phyloP scores from a whole-genome alignment of 2,888 invertebrate species.

The Drosophila mimetica region DNA sequence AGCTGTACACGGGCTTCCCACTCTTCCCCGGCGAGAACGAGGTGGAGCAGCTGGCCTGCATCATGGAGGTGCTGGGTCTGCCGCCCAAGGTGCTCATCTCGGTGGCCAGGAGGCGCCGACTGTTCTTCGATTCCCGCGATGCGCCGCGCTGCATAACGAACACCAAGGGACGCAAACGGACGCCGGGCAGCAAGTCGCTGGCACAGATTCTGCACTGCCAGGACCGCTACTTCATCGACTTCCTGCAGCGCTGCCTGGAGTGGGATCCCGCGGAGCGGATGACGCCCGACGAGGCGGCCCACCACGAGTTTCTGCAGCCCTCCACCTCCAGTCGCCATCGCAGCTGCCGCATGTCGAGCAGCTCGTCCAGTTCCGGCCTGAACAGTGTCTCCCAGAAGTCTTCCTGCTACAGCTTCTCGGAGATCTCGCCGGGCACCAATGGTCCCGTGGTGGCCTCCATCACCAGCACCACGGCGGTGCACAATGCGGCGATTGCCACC shows the following conservation, averaged over 20 bases:
- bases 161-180: constrained; percentile 95
- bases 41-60: constrained; percentile 97
- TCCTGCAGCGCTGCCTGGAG: constrained; percentile 94
- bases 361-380: constrained; percentile 82
- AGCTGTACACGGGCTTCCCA: constrained; percentile 97
- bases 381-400: constrained; percentile 83
- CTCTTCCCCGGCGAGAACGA: constrained; percentile 98
- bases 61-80: constrained; percentile 97
- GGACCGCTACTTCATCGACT: constrained; percentile 95
- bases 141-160: constrained; percentile 96
- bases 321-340: constrained; percentile 85
- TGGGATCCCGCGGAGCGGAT: constrained; percentile 97
- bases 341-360: constrained; percentile 82
- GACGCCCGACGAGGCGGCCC: constrained; percentile 95
- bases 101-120: constrained; percentile 92
- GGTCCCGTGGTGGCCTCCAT: constrained; percentile 79
- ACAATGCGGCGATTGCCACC: constrained; percentile 81
- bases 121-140: constrained; percentile 95
- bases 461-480: constrained; percentile 78
- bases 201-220: constrained; percentile 92
- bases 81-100: constrained; percentile 95
- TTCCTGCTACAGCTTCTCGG: constrained; percentile 82
- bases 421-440: constrained; percentile 77
- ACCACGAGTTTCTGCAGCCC: constrained; percentile 93
- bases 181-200: constrained; percentile 93